These are phyloP conservation scores for Sarcophaga rosellei DNA, from an alignment of 2,888 invertebrate genomes.

Conservation along the genomic window DNA sequence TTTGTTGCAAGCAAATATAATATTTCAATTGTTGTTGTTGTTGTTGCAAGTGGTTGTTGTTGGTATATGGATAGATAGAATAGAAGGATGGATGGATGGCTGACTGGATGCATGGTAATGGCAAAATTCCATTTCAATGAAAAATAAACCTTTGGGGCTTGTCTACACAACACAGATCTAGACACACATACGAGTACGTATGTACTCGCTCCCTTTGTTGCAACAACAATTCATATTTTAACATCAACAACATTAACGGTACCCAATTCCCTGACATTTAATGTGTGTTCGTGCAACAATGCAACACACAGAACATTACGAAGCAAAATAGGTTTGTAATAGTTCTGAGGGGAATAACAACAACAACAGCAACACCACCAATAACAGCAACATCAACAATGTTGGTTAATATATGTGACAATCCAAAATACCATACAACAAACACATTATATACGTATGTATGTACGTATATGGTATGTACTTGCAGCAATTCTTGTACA, in stretches of 20 bases:
- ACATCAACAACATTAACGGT: slow-evolving; percentile 5
- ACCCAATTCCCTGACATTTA: not conserved
- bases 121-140: slow-evolving; percentile 37
- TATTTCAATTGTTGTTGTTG: slow-evolving; percentile 11
- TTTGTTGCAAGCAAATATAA: slow-evolving; percentile 64
- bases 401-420: slow-evolving; percentile 60
- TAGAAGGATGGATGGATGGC: not conserved
- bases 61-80: not conserved
- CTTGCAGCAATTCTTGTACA: not conserved
- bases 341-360: slow-evolving; percentile 39
- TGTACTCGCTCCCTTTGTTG: not conserved
- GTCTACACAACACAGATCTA: slow-evolving; percentile 43
- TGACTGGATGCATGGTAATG: slow-evolving; percentile 29
- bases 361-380: not conserved
- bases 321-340: slow-evolving; percentile 44
- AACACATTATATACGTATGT: not conserved
- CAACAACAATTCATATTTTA: slow-evolving; percentile 26
- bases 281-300: slow-evolving; percentile 23
- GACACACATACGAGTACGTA: not conserved
- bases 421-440: slow-evolving; percentile 16
- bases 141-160: slow-evolving; percentile 63
- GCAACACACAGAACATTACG: no score
- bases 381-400: slow-evolving; percentile 31
- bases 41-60: not conserved
- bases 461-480: not conserved